Evolutionary conservation across 2,797 vertebrate genomes (phyloP), one percentile per base, ranked within the genome.

Genomic region (Crocodylus rhombifer): DNA sequence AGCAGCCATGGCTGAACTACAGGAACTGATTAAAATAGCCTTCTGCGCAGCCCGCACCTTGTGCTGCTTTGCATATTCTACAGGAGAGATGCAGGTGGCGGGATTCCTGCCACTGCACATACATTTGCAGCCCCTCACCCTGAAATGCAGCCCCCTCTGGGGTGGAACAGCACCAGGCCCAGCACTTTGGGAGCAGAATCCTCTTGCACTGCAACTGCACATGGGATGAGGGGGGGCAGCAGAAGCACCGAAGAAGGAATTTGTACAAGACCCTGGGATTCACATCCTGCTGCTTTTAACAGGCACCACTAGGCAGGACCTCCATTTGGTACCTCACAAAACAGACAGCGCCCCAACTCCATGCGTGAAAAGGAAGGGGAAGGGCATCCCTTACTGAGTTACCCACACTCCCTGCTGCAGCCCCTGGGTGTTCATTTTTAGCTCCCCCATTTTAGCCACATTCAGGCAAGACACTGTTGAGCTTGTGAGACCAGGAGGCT

Each of bases 1-100:
- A 25, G 88, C 58, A 96, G 93, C 84, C 91, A 78, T 4, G 17
- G 87, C 90, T 82, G 30, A 91, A 84, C 0, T 36, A 92, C 21
- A 93, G 91, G 91, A 58, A 75, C 77, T 18, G 69, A 93, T 95
- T 94, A 94, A 97, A 96, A 96, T 94, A 97, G 87, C 90, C 85
- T 86, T 1, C 33, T 1, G 1, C 7, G 3, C 55, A 4, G n/a
- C 0, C 42, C 23, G 2, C 84, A 69, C 71, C 91, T 67, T 5
- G 42, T 4, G 3, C 6, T 57, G 88, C 26, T 42, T 77, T 6
- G 2, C 14, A 18, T 93, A 95, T 86, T 94, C 86, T 83, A 88
- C 76, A 63, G 65, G 17, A 86, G 67, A 14, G 11, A 63, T 3
- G 10, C 28, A 56, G 61, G 65, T 62, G 79, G 87, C 91, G 62